These are phyloP conservation scores for Uropsilus gracilis DNA, from an alignment of 2,113 vertebrate species.

Conservation along the genomic window DNA sequence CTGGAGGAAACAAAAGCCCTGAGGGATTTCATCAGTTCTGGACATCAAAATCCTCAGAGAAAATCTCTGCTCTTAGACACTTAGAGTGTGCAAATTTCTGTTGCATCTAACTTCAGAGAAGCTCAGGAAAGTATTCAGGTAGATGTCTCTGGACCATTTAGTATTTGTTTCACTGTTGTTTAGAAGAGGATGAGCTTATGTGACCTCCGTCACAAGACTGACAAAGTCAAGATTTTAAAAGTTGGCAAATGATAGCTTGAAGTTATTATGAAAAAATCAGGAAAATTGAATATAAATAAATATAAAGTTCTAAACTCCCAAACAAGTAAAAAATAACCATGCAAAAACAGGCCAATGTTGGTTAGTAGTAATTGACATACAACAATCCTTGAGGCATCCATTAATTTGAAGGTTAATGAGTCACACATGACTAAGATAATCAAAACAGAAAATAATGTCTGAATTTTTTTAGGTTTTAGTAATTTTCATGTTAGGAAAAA, in stretches of 20 bases:
- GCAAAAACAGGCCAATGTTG: background rate
- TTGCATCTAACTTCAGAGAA: background rate
- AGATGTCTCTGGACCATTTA: background rate
- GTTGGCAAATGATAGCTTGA: background rate
- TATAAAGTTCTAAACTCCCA: background rate
- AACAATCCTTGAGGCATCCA: background rate
- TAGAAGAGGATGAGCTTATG: background rate
- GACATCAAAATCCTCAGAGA: background rate
- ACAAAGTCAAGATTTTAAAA: background rate
- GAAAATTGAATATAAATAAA: background rate
- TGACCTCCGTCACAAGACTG: background rate
- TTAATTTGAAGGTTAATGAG: background rate
- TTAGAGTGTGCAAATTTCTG: background rate
- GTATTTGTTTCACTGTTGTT: conserved; percentile 6
- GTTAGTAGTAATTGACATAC: background rate
- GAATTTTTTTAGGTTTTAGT: background rate
- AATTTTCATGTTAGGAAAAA: background rate
- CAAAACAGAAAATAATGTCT: background rate
- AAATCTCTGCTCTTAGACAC: background rate
- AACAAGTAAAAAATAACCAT: background rate
- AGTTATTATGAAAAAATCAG: background rate
- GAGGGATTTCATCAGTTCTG: background rate
- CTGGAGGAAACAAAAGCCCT: background rate
- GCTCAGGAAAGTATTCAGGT: background rate
- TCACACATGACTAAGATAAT: background rate